Evolutionary conservation across 64 coral and sea anemone genomes (phyloP), one percentile per base, ranked within the genome.

Genomic region (Actinia tenebrosa): DNA sequence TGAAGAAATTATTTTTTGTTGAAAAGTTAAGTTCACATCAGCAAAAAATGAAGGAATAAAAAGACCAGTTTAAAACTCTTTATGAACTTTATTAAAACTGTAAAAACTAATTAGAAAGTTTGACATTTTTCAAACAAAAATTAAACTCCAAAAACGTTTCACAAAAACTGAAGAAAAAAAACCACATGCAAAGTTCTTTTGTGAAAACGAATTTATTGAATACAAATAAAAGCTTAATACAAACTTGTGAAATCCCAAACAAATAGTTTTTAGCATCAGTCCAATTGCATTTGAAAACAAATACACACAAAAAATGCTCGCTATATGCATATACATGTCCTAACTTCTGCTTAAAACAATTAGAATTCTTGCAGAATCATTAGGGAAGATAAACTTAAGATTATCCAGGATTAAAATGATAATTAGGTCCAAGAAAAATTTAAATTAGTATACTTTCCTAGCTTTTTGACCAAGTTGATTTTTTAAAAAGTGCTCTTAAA

Each of bases 171-270:
- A 75, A 75, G 69, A 43, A 75, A 75, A 75, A n/a, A 75, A 75
- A n/a, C 37, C 69, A 75, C 69, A 75, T 37, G 69, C 37, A 75
- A 75, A 75, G 13, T 15, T 30, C 3, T 75, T 26, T 42, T 7
- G 11, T 75, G 69, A 75, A 75, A 75, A 75, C 23, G 26, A 30
- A 75, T 75, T 75, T 75, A 75, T 75, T 75, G 69, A 75, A 75
- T 75, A 75, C 25, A 75, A 42, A 75, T 30, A 75, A 75, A 75
- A 75, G 69, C 14, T 75, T 42, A 75, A 75, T 75, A 75, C 69
- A 75, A 75, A 75, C 1, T 69, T 26, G 69, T 15, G 13, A 75
- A 75, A 43, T 5, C 69, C 69, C n/a, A 75, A 75, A 75, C 26
- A 27, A 75, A 75, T 43, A 30, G n/a, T 75, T 25, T 69, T 69